These are phyloP conservation scores for Microcebus jonahi DNA, from an alignment of 2,113 vertebrate genomes.

Conservation along the genomic window DNA sequence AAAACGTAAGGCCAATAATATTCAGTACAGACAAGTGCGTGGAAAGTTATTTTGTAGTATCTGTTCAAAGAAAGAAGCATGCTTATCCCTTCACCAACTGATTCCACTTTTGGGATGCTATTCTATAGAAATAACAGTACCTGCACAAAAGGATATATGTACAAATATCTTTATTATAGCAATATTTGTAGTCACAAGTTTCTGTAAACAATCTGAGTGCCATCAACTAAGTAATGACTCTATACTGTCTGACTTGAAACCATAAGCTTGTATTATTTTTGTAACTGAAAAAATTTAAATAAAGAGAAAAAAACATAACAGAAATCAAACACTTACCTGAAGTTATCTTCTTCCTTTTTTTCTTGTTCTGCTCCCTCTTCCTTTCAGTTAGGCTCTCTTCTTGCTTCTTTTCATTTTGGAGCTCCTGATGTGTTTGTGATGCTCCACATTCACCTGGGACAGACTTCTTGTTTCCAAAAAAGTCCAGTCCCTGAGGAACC, in stretches of 20 bases:
- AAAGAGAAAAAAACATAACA: neutral
- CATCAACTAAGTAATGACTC: neutral
- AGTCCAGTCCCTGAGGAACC: slow-evolving; percentile 78
- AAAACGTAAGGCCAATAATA: neutral
- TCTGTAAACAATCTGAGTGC: slow-evolving; percentile 21
- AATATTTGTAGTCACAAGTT: neutral
- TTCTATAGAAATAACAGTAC: slow-evolving; percentile 11
- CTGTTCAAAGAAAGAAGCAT: neutral
- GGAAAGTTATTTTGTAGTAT: neutral
- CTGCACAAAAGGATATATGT: neutral
- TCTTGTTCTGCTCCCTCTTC: slow-evolving; percentile 26
- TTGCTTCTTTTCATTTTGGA: slow-evolving; percentile 53
- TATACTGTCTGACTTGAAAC: neutral
- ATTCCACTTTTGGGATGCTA: neutral
- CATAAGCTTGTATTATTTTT: neutral
- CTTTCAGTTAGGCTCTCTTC: neutral
- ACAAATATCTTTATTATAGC: neutral
- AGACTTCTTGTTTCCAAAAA: slow-evolving; percentile 80
- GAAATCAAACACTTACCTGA: slow-evolving; percentile 17
- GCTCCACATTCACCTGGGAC: neutral
- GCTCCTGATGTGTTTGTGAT: slow-evolving; percentile 28
- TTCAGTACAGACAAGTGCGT: neutral
- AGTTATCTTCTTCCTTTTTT: slow-evolving; percentile 58
- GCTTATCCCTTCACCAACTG: neutral
- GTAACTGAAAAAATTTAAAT: neutral